Evolutionary conservation across 2,888 invertebrate genomes (phyloP), one percentile per base, ranked within the genome.

Genomic region (Cyclophora punctaria): DNA sequence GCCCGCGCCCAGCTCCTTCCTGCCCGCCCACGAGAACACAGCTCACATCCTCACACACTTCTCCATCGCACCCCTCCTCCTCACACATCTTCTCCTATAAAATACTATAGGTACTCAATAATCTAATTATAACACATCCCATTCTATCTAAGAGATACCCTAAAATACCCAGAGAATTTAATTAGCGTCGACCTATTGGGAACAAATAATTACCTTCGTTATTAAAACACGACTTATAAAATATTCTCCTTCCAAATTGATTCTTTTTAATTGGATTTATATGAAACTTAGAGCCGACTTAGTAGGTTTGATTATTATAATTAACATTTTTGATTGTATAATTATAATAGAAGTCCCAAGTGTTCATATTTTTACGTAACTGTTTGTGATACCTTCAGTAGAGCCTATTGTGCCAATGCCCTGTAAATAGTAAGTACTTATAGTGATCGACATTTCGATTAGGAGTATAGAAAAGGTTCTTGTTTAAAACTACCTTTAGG

Each of bases 1-100:
- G 1, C 83, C 83, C 4, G 80, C 82, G 0, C 86, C 86, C 1
- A 85, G 83, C 70, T 83, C 87, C 2, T 81, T 64, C 55, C 68
- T 86, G 2, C 86, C 87, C 3, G 80, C 83, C 4, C 67, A 73
- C 4, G 74, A 79, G 54, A 85, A 81, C 57, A 70, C 78, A 3
- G 49, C 64, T 43, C 47, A 52, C 34, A 5, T 53, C n/a, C 35
- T 41, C 34, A 42, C 33, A 44, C 40, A 46, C 7, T 46, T 34
- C 34, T 7, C 50, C 5, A 53, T 49, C 20, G 44, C 50, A 44
- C 47, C 57, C 35, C 44, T 54, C 7, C 47, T 58, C 52, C 45
- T 60, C 35, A 48, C 56, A 33, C 57, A 53, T 41, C 48, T 57
- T 44, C 44, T 60, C 35, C 41, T 69, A 58, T 74, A 71, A 59